phyloP scores from a whole-genome alignment of 2,888 invertebrate genomes.

The Helobdella robusta region DNA sequence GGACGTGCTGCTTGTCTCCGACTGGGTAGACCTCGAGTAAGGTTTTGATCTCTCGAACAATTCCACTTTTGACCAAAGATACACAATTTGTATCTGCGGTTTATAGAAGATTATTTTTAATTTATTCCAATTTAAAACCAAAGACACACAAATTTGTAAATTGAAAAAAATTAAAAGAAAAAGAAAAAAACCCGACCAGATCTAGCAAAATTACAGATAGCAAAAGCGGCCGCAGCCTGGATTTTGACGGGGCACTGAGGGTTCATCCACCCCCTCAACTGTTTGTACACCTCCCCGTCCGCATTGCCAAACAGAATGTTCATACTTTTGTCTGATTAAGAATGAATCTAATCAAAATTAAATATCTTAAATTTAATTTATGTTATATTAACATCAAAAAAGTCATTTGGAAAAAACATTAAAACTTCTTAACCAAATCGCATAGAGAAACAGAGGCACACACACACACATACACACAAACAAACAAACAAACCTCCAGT shows the following conservation, averaged over 20 bases:
- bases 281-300: neutral
- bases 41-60: slow-evolving; percentile 7
- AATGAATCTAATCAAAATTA: neutral
- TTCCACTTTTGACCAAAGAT: slow-evolving; percentile 16
- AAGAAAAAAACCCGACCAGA: slow-evolving; percentile 5
- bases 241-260: neutral
- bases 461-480: neutral
- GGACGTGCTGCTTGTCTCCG: neutral
- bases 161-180: neutral
- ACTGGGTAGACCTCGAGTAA: slow-evolving; percentile 2
- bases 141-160: neutral
- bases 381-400: neutral
- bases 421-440: neutral
- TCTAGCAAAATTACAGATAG: slow-evolving; percentile 21
- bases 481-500: slow-evolving; percentile 15
- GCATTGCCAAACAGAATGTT: slow-evolving; percentile 4
- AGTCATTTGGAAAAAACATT: neutral
- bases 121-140: too few species aligned
- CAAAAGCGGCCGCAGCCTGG: slow-evolving; percentile 18
- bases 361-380: neutral
- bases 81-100: slow-evolving; percentile 11
- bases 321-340: slow-evolving; percentile 16
- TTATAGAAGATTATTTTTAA: neutral
- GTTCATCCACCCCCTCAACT: slow-evolving; percentile 11
- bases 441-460: neutral